Conservation (phyloP, 2,888 invertebrate genomes). For the Melikaiella ostensackeni region DNA sequence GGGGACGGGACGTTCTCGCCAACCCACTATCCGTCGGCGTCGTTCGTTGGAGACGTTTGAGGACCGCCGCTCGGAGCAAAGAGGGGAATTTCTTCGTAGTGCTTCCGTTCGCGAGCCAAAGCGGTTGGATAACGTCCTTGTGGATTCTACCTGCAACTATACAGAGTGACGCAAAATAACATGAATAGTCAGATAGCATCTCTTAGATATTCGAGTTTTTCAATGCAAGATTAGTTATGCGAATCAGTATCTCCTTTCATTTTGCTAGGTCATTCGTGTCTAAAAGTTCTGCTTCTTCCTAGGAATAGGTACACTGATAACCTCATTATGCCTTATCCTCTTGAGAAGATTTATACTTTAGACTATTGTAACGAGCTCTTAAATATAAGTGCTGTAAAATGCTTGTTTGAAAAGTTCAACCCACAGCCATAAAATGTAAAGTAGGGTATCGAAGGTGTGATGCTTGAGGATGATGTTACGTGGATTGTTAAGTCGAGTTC, state of each 20-base stretch:
- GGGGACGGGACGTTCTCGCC: constrained; percentile 29
- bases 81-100: constrained; percentile 48
- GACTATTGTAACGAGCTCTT: neutral
- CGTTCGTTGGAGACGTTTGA: constrained; percentile 48
- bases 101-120: constrained; percentile 56
- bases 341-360: neutral
- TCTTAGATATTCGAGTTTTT: neutral
- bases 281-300: neutral
- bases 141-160: constrained; percentile 49
- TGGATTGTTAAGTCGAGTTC: neutral
- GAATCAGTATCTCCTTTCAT: neutral
- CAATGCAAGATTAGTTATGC: neutral
- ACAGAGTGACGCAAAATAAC: constrained; percentile 36
- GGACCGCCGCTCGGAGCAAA: constrained; percentile 37
- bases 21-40: constrained; percentile 49
- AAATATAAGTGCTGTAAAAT: neutral
- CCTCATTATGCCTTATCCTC: neutral
- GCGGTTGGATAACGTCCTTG: constrained; percentile 52
- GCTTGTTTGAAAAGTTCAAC: neutral
- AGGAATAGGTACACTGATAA: neutral
- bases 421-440: neutral
- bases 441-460: neutral
- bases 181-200: neutral
- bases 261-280: neutral
- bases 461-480: neutral